phyloP scores from a whole-genome alignment of 2,888 invertebrate genomes.

The Diaphora mendica region DNA sequence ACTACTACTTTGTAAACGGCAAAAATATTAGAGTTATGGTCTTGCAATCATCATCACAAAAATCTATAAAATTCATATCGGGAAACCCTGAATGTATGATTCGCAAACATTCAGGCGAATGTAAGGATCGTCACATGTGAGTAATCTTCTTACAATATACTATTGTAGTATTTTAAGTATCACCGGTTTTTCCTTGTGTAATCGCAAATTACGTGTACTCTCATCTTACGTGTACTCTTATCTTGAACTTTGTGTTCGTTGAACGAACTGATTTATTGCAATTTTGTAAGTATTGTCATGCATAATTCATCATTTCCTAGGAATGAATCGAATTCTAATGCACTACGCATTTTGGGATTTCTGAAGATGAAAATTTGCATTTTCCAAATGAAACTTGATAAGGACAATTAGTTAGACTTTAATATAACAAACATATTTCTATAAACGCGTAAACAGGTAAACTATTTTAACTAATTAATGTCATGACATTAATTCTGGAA shows the following conservation, averaged over 20 bases:
- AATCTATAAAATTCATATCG: not conserved
- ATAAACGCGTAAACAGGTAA: slow-evolving; percentile 13
- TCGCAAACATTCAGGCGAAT: not conserved
- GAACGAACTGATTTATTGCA: not conserved
- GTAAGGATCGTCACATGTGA: not conserved
- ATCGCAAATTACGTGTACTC: slow-evolving; percentile 26
- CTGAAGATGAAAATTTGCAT: no score
- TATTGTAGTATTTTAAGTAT: slow-evolving; percentile 5
- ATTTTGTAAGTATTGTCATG: not conserved
- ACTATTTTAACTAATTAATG: not conserved
- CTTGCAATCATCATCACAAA: not conserved
- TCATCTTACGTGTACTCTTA: slow-evolving; percentile 5
- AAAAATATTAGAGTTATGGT: not conserved
- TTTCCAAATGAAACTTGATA: no score
- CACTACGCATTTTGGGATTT: not conserved
- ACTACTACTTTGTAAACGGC: not conserved
- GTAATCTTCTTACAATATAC: slow-evolving; percentile 9
- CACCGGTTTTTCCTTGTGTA: slow-evolving; percentile 26
- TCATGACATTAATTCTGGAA: slow-evolving; percentile 8
- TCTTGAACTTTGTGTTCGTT: not conserved
- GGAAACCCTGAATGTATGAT: not conserved
- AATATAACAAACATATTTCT: not conserved
- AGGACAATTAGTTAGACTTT: not conserved
- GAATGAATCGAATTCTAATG: not conserved
- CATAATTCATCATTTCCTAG: not conserved